Conservation (phyloP, 2,888 invertebrate genomes). For the Aphodius sticticus region DNA sequence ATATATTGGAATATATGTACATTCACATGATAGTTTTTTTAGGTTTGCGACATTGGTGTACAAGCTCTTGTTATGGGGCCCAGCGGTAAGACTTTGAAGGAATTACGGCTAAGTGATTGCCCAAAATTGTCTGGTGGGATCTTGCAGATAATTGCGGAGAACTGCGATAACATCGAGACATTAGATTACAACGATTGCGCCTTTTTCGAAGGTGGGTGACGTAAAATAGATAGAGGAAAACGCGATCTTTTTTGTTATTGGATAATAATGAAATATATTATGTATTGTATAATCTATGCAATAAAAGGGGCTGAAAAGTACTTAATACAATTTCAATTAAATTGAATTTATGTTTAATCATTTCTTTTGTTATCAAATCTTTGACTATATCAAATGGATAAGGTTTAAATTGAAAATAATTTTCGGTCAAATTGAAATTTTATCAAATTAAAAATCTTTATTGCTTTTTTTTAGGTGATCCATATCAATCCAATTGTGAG, state of each 20-base stretch:
- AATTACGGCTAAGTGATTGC: slow-evolving; percentile 54
- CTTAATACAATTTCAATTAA: no score
- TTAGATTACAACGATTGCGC: slow-evolving; percentile 49
- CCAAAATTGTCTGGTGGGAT: slow-evolving; percentile 49
- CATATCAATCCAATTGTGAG: slow-evolving; percentile 22
- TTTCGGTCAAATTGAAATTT: neutral
- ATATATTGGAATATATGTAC: no score
- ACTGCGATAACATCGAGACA: slow-evolving; percentile 53
- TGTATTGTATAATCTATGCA: neutral
- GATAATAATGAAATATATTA: neutral
- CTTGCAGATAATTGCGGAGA: slow-evolving; percentile 49
- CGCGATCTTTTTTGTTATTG: neutral
- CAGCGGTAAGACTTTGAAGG: slow-evolving; percentile 50
- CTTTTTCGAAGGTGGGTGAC: slow-evolving; percentile 42
- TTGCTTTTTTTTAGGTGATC: slow-evolving; percentile 34
- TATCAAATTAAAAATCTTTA: neutral
- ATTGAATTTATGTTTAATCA: neutral
- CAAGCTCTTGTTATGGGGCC: slow-evolving; percentile 48
- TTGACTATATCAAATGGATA: neutral
- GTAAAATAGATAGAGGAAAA: neutral
- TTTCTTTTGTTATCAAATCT: neutral
- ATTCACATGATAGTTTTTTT: slow-evolving; percentile 34
- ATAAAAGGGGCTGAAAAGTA: neutral
- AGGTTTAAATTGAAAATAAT: neutral
- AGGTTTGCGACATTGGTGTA: slow-evolving; percentile 55